These are phyloP conservation scores for Rhyacophila evoluta DNA, from an alignment of 2,888 invertebrate species.

Conservation along the genomic window DNA sequence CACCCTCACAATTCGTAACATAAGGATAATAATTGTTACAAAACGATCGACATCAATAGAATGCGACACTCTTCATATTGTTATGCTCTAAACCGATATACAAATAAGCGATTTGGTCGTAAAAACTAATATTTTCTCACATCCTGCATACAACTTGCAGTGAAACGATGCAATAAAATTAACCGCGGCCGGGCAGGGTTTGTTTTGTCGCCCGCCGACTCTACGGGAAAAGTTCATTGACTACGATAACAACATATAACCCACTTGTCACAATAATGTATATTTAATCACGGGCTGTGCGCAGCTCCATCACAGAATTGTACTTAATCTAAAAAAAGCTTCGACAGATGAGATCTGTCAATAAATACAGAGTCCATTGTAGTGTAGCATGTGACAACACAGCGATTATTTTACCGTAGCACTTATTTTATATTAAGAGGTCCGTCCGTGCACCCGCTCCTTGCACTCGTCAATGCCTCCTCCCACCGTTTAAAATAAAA, in stretches of 20 bases:
- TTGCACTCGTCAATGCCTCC: neutral
- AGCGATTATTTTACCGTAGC: neutral
- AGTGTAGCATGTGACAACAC: neutral
- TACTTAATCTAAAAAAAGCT: constrained; percentile 16
- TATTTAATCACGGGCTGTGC: constrained; percentile 9
- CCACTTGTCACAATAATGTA: constrained; percentile 8
- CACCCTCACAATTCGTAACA: neutral
- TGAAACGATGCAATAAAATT: neutral
- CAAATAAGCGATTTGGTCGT: constrained; percentile 19
- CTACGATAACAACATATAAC: constrained; percentile 5
- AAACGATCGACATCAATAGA: neutral
- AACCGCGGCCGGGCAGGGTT: neutral
- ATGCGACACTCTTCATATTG: neutral
- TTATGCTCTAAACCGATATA: neutral
- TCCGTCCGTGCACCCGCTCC: neutral
- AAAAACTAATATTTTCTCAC: constrained; percentile 9
- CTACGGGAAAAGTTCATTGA: neutral
- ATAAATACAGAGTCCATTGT: neutral
- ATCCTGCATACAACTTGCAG: neutral
- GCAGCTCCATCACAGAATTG: neutral
- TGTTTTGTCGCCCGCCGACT: neutral
- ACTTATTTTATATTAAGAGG: neutral
- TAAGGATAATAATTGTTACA: neutral
- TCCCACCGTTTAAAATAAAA: too few relatives aligned
- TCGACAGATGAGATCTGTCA: neutral